A percentile compares a stretch with the other conserved stretches of the same genome.
Evolutionary conservation across 2,888 invertebrate species (phyloP).

Genomic region (Pasiphila rectangulata): DNA sequence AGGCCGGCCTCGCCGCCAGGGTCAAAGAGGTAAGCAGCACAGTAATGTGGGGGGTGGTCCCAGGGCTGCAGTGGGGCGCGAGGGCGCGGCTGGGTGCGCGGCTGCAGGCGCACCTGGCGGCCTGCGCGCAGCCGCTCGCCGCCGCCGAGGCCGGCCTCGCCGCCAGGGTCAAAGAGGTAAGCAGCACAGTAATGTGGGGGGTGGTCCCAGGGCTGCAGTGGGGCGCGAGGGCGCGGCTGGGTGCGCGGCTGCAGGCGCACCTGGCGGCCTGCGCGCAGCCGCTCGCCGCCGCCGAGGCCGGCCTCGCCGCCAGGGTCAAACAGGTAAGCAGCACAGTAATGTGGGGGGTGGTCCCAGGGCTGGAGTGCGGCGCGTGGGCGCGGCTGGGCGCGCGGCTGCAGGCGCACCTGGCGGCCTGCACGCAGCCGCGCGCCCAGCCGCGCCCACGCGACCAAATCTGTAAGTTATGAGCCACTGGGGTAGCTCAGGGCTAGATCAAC

Average conservation of each 20-base stretch:
- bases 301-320: slow-evolving; percentile 86
- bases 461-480: no score
- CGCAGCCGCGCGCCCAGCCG: slow-evolving; percentile 89
- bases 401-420: slow-evolving; percentile 90
- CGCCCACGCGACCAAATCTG: slow-evolving; percentile 88
- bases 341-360: slow-evolving; percentile 53
- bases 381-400: slow-evolving; percentile 88
- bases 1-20: slow-evolving; percentile 86
- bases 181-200: not conserved
- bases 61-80: slow-evolving; percentile 73
- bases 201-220: slow-evolving; percentile 62
- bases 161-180: slow-evolving; percentile 88
- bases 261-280: slow-evolving; percentile 90
- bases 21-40: slow-evolving; percentile 84
- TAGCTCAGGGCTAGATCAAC: no score
- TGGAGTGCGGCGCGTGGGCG: slow-evolving; percentile 79
- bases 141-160: slow-evolving; percentile 89
- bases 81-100: slow-evolving; percentile 87
- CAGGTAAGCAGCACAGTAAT: slow-evolving; percentile 77
- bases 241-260: slow-evolving; percentile 88
- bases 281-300: slow-evolving; percentile 89
- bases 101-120: slow-evolving; percentile 89
- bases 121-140: slow-evolving; percentile 90
- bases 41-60: not conserved
- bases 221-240: slow-evolving; percentile 84